Base-by-base conservation (phyloP, 2,888 invertebrate species). In the Hipparchia semele region DNA sequence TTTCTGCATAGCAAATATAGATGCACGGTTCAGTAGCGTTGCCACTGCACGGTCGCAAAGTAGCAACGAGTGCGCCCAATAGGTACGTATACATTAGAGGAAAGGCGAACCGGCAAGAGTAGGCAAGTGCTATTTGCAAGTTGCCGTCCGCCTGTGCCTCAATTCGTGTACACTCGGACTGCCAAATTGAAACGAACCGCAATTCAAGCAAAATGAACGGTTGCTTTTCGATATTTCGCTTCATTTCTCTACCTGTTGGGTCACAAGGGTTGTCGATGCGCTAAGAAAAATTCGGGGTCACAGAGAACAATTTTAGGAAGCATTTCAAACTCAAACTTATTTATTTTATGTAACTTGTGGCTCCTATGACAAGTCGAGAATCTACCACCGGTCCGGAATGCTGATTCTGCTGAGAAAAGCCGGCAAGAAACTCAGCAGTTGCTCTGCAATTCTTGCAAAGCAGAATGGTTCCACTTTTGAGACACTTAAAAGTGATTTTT, bases 91-190 rank as follows among this genome's bases (percentile, higher is more conserved):
- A 82, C 83, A 86, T 87, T 86, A 86, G 83, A 79, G 78, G 81
- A 81, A 82, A 83, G 84, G 84, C 83, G 82, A 79, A 82, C 84
- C 81, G 83, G 79, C 79, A 81, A 83, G 82, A 81, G 82, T 84
- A 87, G 82, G 86, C 86, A 87, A 89, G 89, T 88, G 88, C 87
- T 89, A 89, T 92, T 90, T 90, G 88, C 88, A 87, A 89, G 88
- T 88, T 87, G 81, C 86, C 80, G 81, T 86, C 85, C 84, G 83
- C 84, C 81, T 81, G 82, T 82, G 82, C 84, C 80, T 83, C 80
- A 79, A 81, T 81, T 84, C 80, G 81, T 88, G 86, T 83, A 84
- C 85, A 85, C 86, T 86, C 84, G 79, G 80, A 82, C 83, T 88
- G 86, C 89, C 89, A 91, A 91, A 91, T 91, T 90, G 89, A 88